Evolutionary conservation across 2,888 invertebrate species (phyloP).

Genomic region (Choristoneura rosaceana): DNA sequence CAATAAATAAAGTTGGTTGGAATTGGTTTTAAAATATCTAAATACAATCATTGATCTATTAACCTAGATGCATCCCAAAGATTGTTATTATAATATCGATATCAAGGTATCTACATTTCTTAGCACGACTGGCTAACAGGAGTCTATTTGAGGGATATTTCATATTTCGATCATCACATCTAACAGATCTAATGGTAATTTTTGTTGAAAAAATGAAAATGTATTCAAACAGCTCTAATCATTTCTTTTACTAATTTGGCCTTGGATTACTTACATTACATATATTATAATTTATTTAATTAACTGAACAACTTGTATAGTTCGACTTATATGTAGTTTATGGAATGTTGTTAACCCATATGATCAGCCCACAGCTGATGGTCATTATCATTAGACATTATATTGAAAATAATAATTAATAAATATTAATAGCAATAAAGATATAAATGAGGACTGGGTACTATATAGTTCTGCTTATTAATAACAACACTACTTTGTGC

Average conservation of each 20-base stretch:
- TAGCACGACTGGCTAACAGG: not conserved
- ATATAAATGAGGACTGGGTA: slow-evolving; percentile 22
- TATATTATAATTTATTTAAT: not conserved
- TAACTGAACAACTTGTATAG: slow-evolving; percentile 26
- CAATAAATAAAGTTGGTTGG: not conserved
- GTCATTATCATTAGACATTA: no score
- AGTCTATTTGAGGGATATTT: not conserved
- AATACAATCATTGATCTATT: not conserved
- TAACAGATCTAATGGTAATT: not conserved
- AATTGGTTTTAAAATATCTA: not conserved
- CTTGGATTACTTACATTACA: slow-evolving; percentile 21
- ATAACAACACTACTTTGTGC: slow-evolving; percentile 33
- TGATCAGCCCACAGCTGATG: slow-evolving; percentile 6
- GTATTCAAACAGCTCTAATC: not conserved
- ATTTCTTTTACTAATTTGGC: slow-evolving; percentile 31
- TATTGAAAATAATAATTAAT: slow-evolving; percentile 1
- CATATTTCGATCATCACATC: not conserved
- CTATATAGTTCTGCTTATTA: slow-evolving; percentile 21
- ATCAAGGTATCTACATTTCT: not conserved
- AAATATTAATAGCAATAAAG: slow-evolving; percentile 9
- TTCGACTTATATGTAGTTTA: slow-evolving; percentile 8
- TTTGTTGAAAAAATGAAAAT: not conserved
- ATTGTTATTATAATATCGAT: not conserved
- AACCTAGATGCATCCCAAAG: not conserved
- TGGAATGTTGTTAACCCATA: slow-evolving; percentile 36